Base-by-base conservation (phyloP, 2,113 vertebrate species). In the Macrotus californicus region DNA sequence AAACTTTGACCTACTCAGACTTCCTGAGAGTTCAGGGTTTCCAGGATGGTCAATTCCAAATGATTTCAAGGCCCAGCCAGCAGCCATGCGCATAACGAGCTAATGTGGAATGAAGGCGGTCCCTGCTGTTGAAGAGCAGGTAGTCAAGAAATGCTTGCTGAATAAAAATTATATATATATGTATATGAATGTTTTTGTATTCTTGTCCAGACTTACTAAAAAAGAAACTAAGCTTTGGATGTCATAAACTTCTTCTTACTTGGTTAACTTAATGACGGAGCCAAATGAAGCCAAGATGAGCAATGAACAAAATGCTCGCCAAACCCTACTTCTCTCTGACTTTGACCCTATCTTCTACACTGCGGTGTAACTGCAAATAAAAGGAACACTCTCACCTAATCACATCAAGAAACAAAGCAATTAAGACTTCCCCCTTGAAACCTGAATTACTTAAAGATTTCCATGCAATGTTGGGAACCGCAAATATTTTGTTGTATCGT, bases 21-120 rank as follows among this genome's bases (percentile, higher is more conserved):
- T 31, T 90, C n/a, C 81, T 52, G n/a, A 11, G 82, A 93, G 76
- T 89, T 95, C 34, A 81, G 88, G 66, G 86, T 64, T 89, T 89
- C 88, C 46, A 93, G 43, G 16, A 11, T 64, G 18, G 50, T 82
- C 66, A 85, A 86, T 85, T 69, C 50, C 52, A 75, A 31, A 69
- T 69, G 9, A 34, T 67, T 91, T 69, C 46, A 91, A 91, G 59
- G 26, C 6, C 34, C 31, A 76, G 41, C 70, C 34, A 48, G 2
- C 26, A 70, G 22, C 76, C 64, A 67, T 29, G 6, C 31, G 18
- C 76, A 11, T 94, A 89, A 82, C 31, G 43, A 34, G 26, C 26
- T 82, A 89, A 77, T 26, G 22, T 36, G 29, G 76, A 64, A 90
- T 29, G 16, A 72, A 93, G 31, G 26, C 34, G 64, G 41, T 61